phyloP scores from a whole-genome alignment of 2,888 invertebrate species.

The Leucozona laternaria region DNA sequence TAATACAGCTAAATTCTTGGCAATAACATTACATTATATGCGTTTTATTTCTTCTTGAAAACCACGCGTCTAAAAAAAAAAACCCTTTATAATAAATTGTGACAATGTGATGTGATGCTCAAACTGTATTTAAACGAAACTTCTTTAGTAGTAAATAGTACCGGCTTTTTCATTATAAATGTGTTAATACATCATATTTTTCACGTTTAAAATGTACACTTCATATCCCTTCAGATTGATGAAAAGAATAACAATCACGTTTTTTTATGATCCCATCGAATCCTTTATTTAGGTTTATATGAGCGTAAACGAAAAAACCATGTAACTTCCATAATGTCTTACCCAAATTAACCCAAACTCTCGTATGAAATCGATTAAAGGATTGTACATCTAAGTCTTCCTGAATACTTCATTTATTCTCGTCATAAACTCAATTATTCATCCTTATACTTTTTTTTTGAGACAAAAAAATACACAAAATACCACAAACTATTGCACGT shows the following conservation, averaged over 20 bases:
- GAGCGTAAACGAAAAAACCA: background rate
- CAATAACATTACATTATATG: too few species aligned
- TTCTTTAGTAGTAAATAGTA: too few species aligned
- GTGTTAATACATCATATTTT: background rate
- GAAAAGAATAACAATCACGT: background rate
- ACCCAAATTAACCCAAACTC: conserved; percentile 3
- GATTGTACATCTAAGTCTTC: background rate
- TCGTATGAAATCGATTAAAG: conserved; percentile 5
- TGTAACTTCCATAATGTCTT: background rate
- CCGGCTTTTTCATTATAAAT: background rate
- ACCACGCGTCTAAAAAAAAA: too few species aligned
- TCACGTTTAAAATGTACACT: background rate
- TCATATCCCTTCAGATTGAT: background rate
- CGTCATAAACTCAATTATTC: conserved; percentile 1
- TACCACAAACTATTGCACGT: background rate
- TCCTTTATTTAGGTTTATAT: background rate
- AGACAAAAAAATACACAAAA: background rate
- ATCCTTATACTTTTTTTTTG: background rate
- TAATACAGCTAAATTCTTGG: too few species aligned
- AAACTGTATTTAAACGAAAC: too few species aligned
- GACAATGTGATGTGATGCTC: too few species aligned
- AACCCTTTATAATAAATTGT: too few species aligned
- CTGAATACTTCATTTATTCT: conserved; percentile 18
- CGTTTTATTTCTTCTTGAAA: too few species aligned
- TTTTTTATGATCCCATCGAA: background rate